Evolutionary conservation across 2,797 vertebrate genomes (phyloP).

Genomic region (Eulemur mongoz): DNA sequence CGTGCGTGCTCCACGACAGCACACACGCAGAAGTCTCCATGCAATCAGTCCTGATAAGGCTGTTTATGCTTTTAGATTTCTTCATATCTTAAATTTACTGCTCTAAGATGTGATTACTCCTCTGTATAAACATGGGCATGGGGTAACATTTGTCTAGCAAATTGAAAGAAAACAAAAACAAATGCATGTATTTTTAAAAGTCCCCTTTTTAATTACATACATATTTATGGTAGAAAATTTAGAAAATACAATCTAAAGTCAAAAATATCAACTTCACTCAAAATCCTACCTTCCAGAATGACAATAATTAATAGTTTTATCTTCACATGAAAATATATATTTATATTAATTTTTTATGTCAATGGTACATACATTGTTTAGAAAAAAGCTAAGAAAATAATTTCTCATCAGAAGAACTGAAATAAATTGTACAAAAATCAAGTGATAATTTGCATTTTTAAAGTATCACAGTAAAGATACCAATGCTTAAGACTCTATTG

Average conservation of each 20-base stretch:
- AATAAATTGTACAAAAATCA: background rate
- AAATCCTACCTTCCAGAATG: conserved; percentile 1
- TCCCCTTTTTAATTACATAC: background rate
- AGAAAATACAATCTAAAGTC: background rate
- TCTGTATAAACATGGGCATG: background rate
- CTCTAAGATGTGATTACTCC: conserved; percentile 32
- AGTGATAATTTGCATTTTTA: background rate
- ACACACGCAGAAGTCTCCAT: background rate
- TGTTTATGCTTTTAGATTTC: background rate
- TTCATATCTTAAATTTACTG: background rate
- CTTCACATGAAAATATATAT: background rate
- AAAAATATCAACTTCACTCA: background rate
- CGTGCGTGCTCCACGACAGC: background rate
- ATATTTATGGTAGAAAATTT: background rate
- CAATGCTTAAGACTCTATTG: background rate
- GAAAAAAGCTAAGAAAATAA: background rate
- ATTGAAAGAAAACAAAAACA: conserved; percentile 1
- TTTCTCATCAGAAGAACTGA: background rate
- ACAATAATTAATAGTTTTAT: background rate
- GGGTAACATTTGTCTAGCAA: background rate
- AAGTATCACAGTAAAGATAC: background rate
- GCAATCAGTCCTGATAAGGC: background rate
- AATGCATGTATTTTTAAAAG: conserved; percentile 4
- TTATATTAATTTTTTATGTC: background rate
- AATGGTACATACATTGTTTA: background rate